Evolutionary conservation across 2,888 invertebrate species (phyloP).

Genomic region (Alsophila aescularia): DNA sequence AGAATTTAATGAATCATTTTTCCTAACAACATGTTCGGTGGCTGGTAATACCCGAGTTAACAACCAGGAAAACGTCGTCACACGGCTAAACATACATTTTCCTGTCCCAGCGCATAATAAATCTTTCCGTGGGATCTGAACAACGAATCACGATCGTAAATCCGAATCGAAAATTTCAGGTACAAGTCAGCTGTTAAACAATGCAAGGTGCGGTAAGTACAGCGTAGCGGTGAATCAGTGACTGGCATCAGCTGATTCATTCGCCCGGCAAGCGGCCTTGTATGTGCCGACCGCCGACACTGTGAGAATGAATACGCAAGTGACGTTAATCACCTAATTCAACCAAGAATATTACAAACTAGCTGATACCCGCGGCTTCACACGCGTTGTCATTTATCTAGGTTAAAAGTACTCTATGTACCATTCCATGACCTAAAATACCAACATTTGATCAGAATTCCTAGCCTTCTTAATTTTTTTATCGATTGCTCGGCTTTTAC

Average conservation of each 20-base stretch:
- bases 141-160: conserved; percentile 40
- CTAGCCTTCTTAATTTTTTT: no score
- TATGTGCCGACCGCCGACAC: conserved; percentile 63
- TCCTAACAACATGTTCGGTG: conserved; percentile 8
- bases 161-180: conserved; percentile 43
- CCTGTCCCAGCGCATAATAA: conserved; percentile 32
- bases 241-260: conserved; percentile 75
- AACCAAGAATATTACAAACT: conserved; percentile 49
- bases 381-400: no score
- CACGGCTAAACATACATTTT: conserved; percentile 21
- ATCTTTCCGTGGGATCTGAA: conserved; percentile 34
- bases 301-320: conserved; percentile 61
- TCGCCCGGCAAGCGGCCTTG: conserved; percentile 64
- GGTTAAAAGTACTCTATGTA: no score
- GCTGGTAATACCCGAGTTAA: conserved; percentile 30
- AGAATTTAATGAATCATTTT: neutral
- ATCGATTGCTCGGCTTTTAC: no score
- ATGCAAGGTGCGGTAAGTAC: conserved; percentile 60
- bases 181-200: conserved; percentile 61
- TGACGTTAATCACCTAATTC: conserved; percentile 57
- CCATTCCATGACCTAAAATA: no score
- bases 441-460: no score
- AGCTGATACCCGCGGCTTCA: no score
- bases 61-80: conserved; percentile 22
- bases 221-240: conserved; percentile 61